Percentiles rank a stretch among this genome's conserved stretches.
Conservation (phyloP, 2,113 vertebrate genomes). For the Lepisosteus oculatus region DNA sequence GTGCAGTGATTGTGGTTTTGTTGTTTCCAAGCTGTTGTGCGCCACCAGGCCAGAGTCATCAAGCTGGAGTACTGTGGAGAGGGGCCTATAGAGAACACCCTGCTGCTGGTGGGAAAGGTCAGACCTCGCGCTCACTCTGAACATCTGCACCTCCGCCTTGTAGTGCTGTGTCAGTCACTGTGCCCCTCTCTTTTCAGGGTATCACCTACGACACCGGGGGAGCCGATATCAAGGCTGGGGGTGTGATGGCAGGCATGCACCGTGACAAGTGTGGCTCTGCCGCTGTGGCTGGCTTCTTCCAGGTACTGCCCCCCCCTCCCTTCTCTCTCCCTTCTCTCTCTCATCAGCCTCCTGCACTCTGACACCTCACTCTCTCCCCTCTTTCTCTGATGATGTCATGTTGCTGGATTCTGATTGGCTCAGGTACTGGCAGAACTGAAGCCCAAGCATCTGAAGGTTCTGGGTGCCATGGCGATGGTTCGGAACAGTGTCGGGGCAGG, state of each 20-base stretch:
- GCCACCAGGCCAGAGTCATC: conserved; percentile 71
- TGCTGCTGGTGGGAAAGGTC: conserved; percentile 76
- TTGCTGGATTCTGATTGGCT: neutral
- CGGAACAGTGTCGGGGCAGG: conserved; percentile 77
- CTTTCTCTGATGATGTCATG: neutral
- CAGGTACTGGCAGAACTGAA: conserved; percentile 66
- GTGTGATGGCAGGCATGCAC: conserved; percentile 77
- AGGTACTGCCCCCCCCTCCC: conserved; percentile 41
- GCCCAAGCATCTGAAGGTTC: conserved; percentile 65
- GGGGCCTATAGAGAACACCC: conserved; percentile 56
- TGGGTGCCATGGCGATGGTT: conserved; percentile 74
- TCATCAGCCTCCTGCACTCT: neutral
- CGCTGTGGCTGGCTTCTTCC: conserved; percentile 73
- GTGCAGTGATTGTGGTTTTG: neutral
- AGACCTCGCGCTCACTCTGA: too few relatives aligned
- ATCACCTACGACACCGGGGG: conserved; percentile 77
- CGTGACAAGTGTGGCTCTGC: conserved; percentile 78
- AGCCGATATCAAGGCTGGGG: conserved; percentile 76
- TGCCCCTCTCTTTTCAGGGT: conserved; percentile 47
- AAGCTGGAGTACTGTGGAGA: conserved; percentile 67
- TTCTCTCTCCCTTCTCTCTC: neutral
- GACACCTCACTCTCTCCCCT: neutral
- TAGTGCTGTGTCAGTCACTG: neutral
- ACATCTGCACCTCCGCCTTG: neutral
- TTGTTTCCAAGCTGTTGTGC: conserved; percentile 54